phyloP scores from a whole-genome alignment of 1,140 invertebrate genomes.

The Lysiphlebus fabarum region DNA sequence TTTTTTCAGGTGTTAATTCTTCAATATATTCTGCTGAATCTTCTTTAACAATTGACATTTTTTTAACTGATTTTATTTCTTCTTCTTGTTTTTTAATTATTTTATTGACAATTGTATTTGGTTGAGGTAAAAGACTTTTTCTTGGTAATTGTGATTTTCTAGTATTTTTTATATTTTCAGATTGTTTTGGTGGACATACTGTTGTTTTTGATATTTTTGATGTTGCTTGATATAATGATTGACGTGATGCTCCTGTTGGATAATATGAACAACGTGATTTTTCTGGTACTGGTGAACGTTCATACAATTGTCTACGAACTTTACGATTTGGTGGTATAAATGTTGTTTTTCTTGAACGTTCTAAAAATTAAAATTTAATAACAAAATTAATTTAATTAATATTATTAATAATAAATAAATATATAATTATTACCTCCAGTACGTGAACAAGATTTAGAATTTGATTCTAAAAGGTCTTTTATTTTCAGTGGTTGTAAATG shows the following conservation, averaged over 20 bases:
- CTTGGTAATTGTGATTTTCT: neutral
- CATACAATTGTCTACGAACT: conserved; percentile 16
- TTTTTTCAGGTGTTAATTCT: neutral
- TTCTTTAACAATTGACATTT: neutral
- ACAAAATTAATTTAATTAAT: neutral
- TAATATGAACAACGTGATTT: neutral
- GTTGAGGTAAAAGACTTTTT: conserved; percentile 10
- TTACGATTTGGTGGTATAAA: conserved; percentile 7
- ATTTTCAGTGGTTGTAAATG: conserved; percentile 11
- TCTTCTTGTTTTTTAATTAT: too few species aligned
- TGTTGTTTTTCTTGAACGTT: neutral
- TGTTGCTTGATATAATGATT: neutral
- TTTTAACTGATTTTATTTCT: neutral
- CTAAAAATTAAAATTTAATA: conserved; percentile 5
- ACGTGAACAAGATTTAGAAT: conserved; percentile 10
- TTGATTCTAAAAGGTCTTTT: conserved; percentile 5
- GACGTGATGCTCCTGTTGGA: neutral
- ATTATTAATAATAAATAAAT: too few species aligned
- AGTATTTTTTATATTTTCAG: neutral
- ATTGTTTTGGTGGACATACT: neutral
- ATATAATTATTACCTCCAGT: neutral
- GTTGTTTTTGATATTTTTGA: neutral
- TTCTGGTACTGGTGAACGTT: neutral
- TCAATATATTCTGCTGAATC: neutral
- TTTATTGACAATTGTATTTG: conserved; percentile 12